phyloP scores from a whole-genome alignment of 1,140 invertebrate species.

The Meloidogyne chitwoodi region DNA sequence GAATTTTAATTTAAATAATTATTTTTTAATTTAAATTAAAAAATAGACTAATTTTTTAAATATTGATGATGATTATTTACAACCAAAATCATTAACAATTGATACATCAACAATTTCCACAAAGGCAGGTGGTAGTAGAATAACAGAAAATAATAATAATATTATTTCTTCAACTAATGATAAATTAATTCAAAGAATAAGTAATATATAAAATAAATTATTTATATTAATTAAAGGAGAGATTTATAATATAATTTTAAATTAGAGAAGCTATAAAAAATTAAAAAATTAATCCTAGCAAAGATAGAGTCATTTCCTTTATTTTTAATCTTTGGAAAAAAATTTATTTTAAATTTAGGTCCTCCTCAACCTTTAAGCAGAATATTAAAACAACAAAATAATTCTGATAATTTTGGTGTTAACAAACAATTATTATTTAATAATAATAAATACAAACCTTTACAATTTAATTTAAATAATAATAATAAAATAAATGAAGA shows the following conservation, averaged over 20 bases:
- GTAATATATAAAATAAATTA: too few relatives aligned
- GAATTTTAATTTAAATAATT: too few relatives aligned
- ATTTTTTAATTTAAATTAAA: too few relatives aligned
- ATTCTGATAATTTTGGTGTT: neutral
- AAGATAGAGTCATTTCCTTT: too few relatives aligned
- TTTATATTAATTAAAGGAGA: too few relatives aligned
- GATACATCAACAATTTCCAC: neutral
- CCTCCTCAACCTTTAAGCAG: neutral
- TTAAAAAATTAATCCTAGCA: too few relatives aligned
- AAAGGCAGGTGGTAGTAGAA: neutral
- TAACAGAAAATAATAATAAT: neutral
- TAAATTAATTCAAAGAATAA: too few relatives aligned
- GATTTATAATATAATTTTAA: too few relatives aligned
- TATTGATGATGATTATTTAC: slow-evolving; percentile 23
- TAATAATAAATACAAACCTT: neutral
- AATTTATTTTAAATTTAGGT: neutral
- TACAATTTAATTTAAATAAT: neutral
- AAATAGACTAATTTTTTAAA: too few relatives aligned
- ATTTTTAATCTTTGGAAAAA: neutral
- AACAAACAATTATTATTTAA: neutral
- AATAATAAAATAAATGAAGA: neutral
- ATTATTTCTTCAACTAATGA: too few relatives aligned
- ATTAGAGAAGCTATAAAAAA: too few relatives aligned
- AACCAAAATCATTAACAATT: slow-evolving; percentile 22
- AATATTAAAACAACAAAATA: neutral